Evolutionary conservation across 2,113 vertebrate genomes (phyloP).

Genomic region (Eurypyga helias): DNA sequence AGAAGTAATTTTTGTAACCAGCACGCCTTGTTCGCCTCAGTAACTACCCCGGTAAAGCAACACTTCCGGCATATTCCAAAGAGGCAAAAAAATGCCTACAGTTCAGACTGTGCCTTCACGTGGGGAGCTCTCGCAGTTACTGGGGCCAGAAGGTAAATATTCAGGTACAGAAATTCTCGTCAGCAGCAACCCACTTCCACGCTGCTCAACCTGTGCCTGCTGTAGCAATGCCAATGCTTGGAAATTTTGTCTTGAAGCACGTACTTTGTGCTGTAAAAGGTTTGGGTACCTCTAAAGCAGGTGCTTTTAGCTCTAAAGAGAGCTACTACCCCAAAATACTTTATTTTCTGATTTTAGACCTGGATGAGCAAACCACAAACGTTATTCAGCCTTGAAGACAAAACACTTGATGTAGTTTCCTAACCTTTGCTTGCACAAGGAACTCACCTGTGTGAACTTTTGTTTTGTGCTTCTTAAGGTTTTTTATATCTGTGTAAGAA

Average conservation of each 20-base stretch:
- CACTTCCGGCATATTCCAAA: not conserved
- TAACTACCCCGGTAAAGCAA: not conserved
- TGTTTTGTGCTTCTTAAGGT: slow-evolving; percentile 95
- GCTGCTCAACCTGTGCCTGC: not conserved
- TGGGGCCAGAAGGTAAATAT: not conserved
- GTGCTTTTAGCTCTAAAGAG: not conserved
- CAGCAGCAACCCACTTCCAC: not conserved
- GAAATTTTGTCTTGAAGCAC: not conserved
- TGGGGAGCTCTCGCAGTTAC: not conserved
- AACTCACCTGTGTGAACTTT: slow-evolving; percentile 90
- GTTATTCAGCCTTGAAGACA: not conserved
- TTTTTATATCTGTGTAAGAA: slow-evolving; percentile 93
- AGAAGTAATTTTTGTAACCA: not conserved
- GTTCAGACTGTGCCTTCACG: not conserved
- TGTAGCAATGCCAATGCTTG: not conserved
- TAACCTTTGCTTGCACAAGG: not conserved
- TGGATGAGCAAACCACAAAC: not conserved
- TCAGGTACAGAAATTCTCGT: not conserved
- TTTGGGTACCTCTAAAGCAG: not conserved
- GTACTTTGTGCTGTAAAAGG: not conserved
- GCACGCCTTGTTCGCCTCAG: not conserved
- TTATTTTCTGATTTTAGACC: not conserved
- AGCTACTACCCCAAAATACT: not conserved
- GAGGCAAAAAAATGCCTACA: not conserved
- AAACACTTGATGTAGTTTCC: not conserved